phyloP scores from a whole-genome alignment of 2,113 vertebrate genomes.

The Sminthopsis crassicaudata region DNA sequence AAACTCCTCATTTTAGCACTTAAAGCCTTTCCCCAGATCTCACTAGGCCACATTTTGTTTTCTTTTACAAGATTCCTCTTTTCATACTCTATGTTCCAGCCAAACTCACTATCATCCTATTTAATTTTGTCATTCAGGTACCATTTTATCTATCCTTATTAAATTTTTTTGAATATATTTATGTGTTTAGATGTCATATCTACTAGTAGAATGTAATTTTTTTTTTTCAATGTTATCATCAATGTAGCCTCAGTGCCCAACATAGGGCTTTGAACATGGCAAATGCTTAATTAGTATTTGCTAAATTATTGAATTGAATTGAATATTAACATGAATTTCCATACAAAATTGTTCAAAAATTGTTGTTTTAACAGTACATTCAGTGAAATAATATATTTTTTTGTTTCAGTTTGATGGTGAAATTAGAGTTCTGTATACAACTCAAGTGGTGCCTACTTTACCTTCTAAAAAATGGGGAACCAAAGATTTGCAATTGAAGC shows the following conservation, averaged over 20 bases:
- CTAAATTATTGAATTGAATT: background rate
- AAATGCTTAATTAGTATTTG: background rate
- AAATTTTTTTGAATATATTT: background rate
- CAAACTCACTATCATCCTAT: background rate
- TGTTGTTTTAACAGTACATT: background rate
- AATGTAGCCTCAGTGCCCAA: background rate
- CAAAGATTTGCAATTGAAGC: constrained; percentile 90
- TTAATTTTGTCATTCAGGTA: background rate
- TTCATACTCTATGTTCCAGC: background rate
- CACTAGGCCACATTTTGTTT: background rate
- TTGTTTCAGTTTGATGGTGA: constrained; percentile 92
- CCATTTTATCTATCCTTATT: background rate
- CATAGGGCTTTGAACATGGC: background rate
- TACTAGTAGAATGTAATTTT: background rate
- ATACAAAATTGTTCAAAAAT: background rate
- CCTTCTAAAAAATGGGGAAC: constrained; percentile 86
- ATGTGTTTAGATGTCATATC: background rate
- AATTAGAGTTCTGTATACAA: constrained; percentile 90
- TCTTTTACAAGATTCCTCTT: background rate
- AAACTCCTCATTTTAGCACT: background rate
- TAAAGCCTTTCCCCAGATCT: background rate
- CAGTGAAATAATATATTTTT: constrained; percentile 36
- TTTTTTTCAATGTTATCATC: background rate
- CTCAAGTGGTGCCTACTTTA: constrained; percentile 81
- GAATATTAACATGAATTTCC: background rate